A percentile compares a stretch with the other conserved stretches of the same genome.
phyloP scores from a whole-genome alignment of 30 jellyfish, hydroid and myxozoan genomes.

The Mastigias papua region DNA sequence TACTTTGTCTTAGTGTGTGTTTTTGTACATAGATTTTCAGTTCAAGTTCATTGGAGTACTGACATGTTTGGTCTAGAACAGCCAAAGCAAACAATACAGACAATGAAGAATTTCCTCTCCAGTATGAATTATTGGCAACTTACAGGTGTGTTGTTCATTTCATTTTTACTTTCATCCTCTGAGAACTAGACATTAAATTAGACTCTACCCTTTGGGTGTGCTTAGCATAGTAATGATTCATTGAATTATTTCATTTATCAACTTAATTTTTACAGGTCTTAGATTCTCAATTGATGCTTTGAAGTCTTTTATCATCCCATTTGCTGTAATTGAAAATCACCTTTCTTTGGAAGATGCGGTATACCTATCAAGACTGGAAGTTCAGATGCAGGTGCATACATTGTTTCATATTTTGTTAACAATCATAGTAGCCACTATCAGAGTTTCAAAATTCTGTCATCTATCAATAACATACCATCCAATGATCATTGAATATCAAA shows the following conservation, averaged over 20 bases:
- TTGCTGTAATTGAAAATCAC: slow-evolving; percentile 75
- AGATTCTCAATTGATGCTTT: slow-evolving; percentile 80
- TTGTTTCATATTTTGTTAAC: no score
- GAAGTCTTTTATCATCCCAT: slow-evolving; percentile 86
- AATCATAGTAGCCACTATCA: no score
- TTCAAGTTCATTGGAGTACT: slow-evolving; percentile 58
- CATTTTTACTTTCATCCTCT: not conserved
- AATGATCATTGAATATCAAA: no score
- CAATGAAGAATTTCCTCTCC: slow-evolving; percentile 32
- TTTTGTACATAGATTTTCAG: slow-evolving; percentile 77
- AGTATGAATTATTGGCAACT: slow-evolving; percentile 80
- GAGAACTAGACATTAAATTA: no score
- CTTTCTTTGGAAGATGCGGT: slow-evolving; percentile 77
- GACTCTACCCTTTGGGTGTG: no score
- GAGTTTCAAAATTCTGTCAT: no score
- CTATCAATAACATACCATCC: no score
- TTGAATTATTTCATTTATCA: not conserved
- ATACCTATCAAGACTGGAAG: slow-evolving; percentile 83
- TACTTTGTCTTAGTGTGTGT: no score
- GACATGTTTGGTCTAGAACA: slow-evolving; percentile 68
- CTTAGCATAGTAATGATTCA: not conserved
- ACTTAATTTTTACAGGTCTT: slow-evolving; percentile 60
- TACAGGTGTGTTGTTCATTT: slow-evolving; percentile 53
- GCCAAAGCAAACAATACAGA: slow-evolving; percentile 52
- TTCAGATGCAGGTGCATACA: slow-evolving; percentile 83